Percentiles rank a stretch among this genome's conserved stretches.
Conservation (phyloP, 2,888 invertebrate genomes). For the Sabatieria punctata region DNA sequence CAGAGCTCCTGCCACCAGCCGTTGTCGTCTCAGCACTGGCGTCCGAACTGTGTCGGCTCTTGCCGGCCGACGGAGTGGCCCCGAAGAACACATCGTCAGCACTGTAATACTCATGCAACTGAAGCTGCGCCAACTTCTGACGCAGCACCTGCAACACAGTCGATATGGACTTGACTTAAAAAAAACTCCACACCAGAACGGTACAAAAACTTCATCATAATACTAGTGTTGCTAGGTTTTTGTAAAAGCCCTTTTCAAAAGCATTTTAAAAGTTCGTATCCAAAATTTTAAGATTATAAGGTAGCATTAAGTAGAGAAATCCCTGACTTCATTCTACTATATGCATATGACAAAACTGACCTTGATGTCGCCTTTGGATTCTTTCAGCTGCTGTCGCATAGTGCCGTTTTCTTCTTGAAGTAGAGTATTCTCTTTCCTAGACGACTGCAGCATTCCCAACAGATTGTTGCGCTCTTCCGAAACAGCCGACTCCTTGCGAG, state of each 20-base stretch:
- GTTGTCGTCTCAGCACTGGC: no score
- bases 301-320: no score
- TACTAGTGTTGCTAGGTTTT: no score
- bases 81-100: not conserved
- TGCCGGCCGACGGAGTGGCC: not conserved
- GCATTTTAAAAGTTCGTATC: no score
- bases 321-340: no score
- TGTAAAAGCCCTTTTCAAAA: no score
- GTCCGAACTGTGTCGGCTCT: not conserved
- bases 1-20: no score
- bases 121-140: constrained; percentile 1
- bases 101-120: not conserved
- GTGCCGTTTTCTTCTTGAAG: constrained; percentile 48
- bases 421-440: constrained; percentile 42
- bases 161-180: no score
- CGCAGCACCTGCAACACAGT: constrained; percentile 2
- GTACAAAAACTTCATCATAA: no score
- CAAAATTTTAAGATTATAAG: no score
- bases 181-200: no score
- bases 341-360: constrained; percentile 16
- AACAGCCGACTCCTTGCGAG: no score
- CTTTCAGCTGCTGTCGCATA: constrained; percentile 48
- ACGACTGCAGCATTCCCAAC: constrained; percentile 33
- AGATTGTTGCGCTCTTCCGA: constrained; percentile 21
- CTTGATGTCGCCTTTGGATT: constrained; percentile 38